Evolutionary conservation across 2,113 vertebrate genomes (phyloP), one percentile per base, ranked within the genome.

Genomic region (Gallinago paraguaiae): DNA sequence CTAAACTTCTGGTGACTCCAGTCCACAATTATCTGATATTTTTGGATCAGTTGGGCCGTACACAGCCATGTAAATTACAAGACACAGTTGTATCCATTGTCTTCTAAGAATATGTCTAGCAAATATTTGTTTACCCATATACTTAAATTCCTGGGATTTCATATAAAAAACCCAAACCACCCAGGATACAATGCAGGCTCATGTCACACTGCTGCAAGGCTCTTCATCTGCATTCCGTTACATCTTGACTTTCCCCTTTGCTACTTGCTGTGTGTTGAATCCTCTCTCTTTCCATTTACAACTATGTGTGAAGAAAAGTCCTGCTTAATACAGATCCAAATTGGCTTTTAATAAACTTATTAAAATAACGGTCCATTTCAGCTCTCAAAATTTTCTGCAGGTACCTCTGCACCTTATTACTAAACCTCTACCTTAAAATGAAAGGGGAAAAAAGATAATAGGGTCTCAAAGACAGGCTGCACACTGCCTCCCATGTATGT

Each of bases 21-120:
- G 48, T 92, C 48, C 54, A 95, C 93, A 98, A 97, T 98, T 98
- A 97, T 48, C 56, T 95, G 87, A 92, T 98, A 96, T 97, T 98
- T 98, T 97, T 95, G 93, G 92, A 97, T 79, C 89, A 91, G 35
- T 20, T 60, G 74, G 91, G 68, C 70, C 94, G 56, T 71, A 69
- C 31, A 82, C 46, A 92, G 79, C 72, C 87, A 63, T 39, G 81
- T 54, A 97, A 98, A 98, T 98, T 97, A 98, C 51, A 98, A 96
- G 97, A 97, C 87, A 85, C 37, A 60, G 46, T 50, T 90, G 48
- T 46, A 41, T 46, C 83, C 2, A 11, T n/a, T 91, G 90, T 82
- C 95, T 96, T 91, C 95, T 96, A 97, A 97, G 93, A 97, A 97
- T 93, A 97, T 10, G 51, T 71, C 71, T 91, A 72, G 63, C 70